Base-by-base conservation (phyloP, 92 coral and sea anemone species). In the Actinostola sp. region DNA sequence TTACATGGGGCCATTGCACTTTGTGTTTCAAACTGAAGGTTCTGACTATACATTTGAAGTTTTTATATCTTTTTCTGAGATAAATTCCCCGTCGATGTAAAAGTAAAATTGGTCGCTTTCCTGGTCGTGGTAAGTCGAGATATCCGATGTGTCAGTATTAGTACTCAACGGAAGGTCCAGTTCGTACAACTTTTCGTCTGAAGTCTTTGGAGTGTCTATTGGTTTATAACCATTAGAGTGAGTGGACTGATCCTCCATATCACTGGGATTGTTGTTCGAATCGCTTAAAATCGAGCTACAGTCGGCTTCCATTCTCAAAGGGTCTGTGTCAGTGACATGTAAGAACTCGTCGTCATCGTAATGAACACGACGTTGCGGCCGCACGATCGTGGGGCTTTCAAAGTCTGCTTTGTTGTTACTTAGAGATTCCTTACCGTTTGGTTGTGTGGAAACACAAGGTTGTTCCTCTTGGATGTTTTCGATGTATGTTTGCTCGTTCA, bases 1-100 rank as follows among this genome's bases (percentile, higher is more conserved):
- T 36, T 36, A 36, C 42, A n/a, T n/a, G n/a, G n/a, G n/a, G n/a
- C n/a, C 4, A 36, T 36, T 36, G 11, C 11, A 36, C 6, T 11
- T 36, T 36, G 6, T 36, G 42, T 36, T 36, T 36, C 42, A 36
- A 36, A 36, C 42, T n/a, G n/a, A n/a, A 36, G 42, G 42, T 36
- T 45, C 12, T 11, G 23, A 63, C 74, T 68, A 90, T 24, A 91
- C 97, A 45, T 83, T 75, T 8, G 97, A 75, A 3, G 89, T 87
- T 67, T 75, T 77, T 12, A 91, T 79, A 54, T 91, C 88, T 33
- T 54, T 65, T 17, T 91, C 97, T 12, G 92, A 70, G 52, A 91
- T 73, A 33, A 72, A 76, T 34, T 79, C 77, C 14, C 97, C 97
- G 71, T 87, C 90, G 20, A 91, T 90, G 19, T 83, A 77, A 36